Evolutionary conservation across 2,888 invertebrate species (phyloP).

Genomic region (Caenorhabditis japonica): DNA sequence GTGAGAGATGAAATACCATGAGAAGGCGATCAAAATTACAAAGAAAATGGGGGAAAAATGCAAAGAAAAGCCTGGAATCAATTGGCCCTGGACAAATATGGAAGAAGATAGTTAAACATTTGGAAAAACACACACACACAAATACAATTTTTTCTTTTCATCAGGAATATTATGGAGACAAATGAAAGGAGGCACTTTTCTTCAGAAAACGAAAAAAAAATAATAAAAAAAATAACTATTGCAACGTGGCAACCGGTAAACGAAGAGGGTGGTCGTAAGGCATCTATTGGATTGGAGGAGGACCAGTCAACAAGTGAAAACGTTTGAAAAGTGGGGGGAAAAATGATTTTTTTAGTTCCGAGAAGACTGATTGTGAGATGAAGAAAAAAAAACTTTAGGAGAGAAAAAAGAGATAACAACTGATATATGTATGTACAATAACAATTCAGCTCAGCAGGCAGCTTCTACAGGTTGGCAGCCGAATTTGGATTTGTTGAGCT

Average conservation of each 20-base stretch:
- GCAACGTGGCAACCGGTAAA: conserved; percentile 20
- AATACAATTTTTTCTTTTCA: too few relatives aligned
- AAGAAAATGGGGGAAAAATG: background rate
- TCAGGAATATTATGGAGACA: too few relatives aligned
- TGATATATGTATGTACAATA: conserved; percentile 20
- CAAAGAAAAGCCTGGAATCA: background rate
- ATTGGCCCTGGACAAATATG: background rate
- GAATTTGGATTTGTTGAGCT: conserved; percentile 70
- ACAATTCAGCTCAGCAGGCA: conserved; percentile 6
- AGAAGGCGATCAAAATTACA: too few relatives aligned
- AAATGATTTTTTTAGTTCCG: too few relatives aligned
- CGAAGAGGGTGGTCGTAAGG: background rate
- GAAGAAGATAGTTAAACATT: background rate
- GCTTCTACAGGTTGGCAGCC: conserved; percentile 63
- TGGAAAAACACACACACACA: too few relatives aligned
- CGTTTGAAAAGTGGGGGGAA: background rate
- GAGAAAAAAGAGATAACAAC: background rate
- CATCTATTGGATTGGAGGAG: background rate
- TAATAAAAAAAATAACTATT: background rate
- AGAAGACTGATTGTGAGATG: too few relatives aligned
- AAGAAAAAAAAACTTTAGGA: conserved; percentile 3
- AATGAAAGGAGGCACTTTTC: background rate
- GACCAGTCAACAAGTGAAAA: background rate
- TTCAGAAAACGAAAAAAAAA: conserved; percentile 3
- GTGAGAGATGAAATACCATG: too few relatives aligned